Evolutionary conservation across 92 coral and sea anemone genomes (phyloP), one percentile per base, ranked within the genome.

Genomic region (Phenganax marumi): DNA sequence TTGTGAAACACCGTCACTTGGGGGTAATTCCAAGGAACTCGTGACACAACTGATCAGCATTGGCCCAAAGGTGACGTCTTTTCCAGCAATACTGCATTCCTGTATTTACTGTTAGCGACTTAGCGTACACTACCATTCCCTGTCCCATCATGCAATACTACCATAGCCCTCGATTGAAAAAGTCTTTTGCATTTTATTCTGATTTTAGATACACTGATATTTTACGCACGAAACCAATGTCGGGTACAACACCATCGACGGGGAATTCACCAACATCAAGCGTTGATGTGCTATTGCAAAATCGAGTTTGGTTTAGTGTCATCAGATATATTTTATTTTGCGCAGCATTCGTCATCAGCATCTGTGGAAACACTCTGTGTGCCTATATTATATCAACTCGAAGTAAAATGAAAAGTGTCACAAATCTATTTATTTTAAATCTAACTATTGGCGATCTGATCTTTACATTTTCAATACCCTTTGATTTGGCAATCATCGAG

Each of bases 381-480:
- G 85, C 91, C 63, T 71, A 81, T 8, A 87, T 91, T 57, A 91
- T 91, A 51, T 73, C 90, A 65, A 88, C 88, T 57, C 65, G 90
- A 55, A 71, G 85, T 52, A 87, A 86, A 73, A 91, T 91, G 97
- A 91, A 91, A 71, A 91, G 93, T 13, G 97, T 91, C 19, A 91
- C 97, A 39, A 91, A 91, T 79, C 90, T 90, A 52, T 91, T 91
- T 70, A 87, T 91, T 69, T 82, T 91, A 21, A 91, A 91, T 74
- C 61, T 91, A 65, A 91, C 93, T 26, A 83, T 91, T 63, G 97
- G 93, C 25, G 97, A 91, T 77, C 83, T 91, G 86, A 86, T 89
- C 8, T 68, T 85, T 73, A 91, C 97, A 17, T 85, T 91, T 21
- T 85, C 91, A 13, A 86, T 87, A 23, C 97, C 97, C 8, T 89